These are phyloP conservation scores for Perodicticus potto DNA, from an alignment of 2,797 vertebrate genomes.

Conservation along the genomic window DNA sequence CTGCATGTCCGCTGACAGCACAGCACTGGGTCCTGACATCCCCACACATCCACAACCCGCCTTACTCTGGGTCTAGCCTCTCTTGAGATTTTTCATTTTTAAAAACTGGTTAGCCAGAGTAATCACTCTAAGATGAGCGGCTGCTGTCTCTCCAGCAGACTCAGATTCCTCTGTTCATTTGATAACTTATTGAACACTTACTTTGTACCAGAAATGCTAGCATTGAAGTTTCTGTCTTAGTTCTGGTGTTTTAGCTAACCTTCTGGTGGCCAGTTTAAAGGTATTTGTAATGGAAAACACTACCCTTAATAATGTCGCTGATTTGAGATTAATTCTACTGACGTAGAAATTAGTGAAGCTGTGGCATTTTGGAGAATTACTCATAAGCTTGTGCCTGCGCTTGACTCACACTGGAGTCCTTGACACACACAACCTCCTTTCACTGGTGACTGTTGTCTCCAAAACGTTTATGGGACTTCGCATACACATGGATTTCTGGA, in stretches of 20 bases:
- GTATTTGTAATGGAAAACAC: neutral
- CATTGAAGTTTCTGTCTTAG: neutral
- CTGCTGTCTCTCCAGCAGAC: neutral
- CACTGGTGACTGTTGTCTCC: rapidly evolving
- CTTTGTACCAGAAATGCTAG: neutral
- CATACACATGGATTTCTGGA: neutral
- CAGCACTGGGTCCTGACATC: rapidly evolving
- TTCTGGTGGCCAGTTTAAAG: neutral
- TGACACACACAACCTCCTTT: rapidly evolving
- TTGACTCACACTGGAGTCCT: neutral
- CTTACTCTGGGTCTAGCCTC: neutral
- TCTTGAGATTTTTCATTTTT: neutral
- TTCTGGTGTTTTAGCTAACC: neutral
- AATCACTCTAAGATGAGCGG: too few relatives aligned
- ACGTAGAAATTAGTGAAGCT: rapidly evolving
- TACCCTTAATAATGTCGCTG: neutral
- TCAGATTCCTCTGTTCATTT: too few relatives aligned
- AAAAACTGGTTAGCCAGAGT: neutral
- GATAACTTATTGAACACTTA: too few relatives aligned
- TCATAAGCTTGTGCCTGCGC: neutral
- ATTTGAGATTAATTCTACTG: neutral
- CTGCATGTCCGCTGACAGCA: neutral
- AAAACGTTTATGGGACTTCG: rapidly evolving
- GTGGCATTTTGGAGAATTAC: neutral
- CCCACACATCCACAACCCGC: rapidly evolving